Evolutionary conservation across 2,113 vertebrate genomes (phyloP), one percentile per base, ranked within the genome.

Genomic region (Cathartes aura): DNA sequence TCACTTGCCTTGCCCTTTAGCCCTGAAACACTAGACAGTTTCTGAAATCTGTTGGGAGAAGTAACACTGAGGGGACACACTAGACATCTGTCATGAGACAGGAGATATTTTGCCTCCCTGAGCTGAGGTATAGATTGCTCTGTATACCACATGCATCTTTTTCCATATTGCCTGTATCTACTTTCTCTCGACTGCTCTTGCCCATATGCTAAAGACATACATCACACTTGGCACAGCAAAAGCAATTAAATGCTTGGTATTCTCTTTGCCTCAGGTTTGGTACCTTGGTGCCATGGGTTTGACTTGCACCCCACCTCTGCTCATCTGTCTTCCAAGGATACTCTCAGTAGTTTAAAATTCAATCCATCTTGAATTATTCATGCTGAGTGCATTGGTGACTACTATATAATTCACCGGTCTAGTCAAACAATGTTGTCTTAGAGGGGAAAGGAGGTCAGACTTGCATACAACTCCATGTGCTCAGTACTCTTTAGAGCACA

Each of bases 311-410:
- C 48, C 43, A 64, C 26, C 50, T 89, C 56, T 90, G 52, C 48
- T 89, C 71, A 82, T 64, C 40, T 84, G 0, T 84, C 80, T 84
- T 92, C 73, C 52, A 79, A 80, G 42, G 56, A 84, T 79, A 56
- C 68, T 75, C 53, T 79, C 60, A 38, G 18, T 64, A 75, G 40
- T 87, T 95, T 93, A 91, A 96, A 96, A 96, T 95, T 95, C 91
- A 92, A 68, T 76, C 66, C 32, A 3, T 55, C 87, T 91, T 96
- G 70, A 94, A 96, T 96, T 95, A 97, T 97, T 96, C 66, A 96
- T 85, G 70, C 29, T 93, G 42, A 75, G 94, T 66, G 89, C 91
- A 89, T 60, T 38, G 9, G 91, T 80, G 93, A 73, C 93, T 93
- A 42, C 89, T 95, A 13, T 91, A 72, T 87, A 92, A 90, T 96